phyloP scores from a whole-genome alignment of 2,113 vertebrate genomes.

The Sphyrna mokarran region DNA sequence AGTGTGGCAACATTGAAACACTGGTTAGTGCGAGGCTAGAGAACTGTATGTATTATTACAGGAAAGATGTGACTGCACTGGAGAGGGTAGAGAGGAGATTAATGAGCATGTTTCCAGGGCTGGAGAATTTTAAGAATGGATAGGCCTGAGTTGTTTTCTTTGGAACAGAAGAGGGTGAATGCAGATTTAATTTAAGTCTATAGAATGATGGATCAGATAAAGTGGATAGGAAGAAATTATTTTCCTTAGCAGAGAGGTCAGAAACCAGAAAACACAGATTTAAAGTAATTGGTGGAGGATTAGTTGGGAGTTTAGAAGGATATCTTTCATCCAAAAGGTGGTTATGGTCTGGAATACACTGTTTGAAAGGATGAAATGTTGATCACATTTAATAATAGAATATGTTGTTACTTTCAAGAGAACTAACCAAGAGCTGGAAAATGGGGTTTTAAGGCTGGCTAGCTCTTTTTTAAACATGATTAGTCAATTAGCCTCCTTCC shows the following conservation, averaged over 20 bases:
- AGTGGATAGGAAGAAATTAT: neutral
- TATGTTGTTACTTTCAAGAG: no score
- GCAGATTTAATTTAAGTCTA: neutral
- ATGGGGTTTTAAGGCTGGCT: no score
- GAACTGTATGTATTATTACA: neutral
- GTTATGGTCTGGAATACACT: neutral
- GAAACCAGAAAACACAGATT: neutral
- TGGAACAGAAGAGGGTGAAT: neutral
- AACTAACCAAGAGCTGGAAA: no score
- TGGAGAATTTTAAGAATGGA: neutral
- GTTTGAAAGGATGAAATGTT: no score
- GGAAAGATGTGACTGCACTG: neutral
- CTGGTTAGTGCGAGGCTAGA: neutral
- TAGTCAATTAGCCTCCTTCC: no score
- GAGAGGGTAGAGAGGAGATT: neutral
- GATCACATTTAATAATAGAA: no score
- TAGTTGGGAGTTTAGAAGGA: neutral
- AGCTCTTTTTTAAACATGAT: no score
- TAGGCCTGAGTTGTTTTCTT: neutral
- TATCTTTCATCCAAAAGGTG: neutral
- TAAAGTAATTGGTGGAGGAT: neutral
- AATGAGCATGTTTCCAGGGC: neutral
- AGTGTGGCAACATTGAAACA: neutral
- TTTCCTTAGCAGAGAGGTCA: neutral
- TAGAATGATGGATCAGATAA: neutral